phyloP scores from a whole-genome alignment of 2,113 vertebrate species.

The Tetrao urogallus region DNA sequence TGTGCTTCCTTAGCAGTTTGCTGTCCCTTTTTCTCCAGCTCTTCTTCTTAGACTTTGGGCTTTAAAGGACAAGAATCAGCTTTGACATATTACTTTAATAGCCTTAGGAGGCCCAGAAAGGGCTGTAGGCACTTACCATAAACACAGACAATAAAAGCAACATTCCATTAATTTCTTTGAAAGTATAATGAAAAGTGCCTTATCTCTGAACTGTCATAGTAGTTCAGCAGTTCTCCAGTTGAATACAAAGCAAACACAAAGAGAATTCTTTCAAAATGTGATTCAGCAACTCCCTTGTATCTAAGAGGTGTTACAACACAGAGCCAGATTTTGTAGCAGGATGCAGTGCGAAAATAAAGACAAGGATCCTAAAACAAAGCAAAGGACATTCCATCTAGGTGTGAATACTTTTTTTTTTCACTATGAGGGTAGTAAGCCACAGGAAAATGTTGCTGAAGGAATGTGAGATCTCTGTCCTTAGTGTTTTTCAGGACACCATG shows the following conservation, averaged over 20 bases:
- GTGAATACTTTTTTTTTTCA: neutral
- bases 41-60: neutral
- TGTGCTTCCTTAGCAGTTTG: neutral
- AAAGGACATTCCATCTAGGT: neutral
- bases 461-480: neutral
- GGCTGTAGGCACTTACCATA: neutral
- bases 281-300: neutral
- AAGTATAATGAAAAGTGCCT: neutral
- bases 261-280: neutral
- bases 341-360: neutral
- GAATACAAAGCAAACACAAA: neutral
- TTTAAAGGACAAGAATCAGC: neutral
- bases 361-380: neutral
- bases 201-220: neutral
- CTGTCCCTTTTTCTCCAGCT: neutral
- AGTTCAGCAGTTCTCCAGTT: neutral
- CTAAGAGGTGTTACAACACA: neutral
- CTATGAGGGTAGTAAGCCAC: neutral
- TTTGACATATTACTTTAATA: neutral
- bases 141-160: neutral
- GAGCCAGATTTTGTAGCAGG: neutral
- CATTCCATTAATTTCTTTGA: neutral
- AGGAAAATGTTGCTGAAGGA: neutral
- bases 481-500: neutral
- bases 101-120: neutral